Evolutionary conservation across 2,113 vertebrate species (phyloP).

Genomic region (Anhinga rufa): DNA sequence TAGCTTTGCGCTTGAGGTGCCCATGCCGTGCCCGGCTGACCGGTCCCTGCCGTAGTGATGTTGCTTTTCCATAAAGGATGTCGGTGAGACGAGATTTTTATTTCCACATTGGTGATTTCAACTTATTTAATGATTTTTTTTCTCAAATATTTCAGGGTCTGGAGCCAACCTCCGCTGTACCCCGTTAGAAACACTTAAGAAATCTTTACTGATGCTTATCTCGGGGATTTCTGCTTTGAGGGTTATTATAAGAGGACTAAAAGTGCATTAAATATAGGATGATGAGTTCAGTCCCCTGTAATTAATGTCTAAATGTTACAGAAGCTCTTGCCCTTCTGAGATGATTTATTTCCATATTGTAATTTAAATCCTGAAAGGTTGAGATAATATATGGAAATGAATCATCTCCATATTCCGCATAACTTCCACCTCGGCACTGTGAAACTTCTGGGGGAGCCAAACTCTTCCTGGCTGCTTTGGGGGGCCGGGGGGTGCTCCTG

Average conservation of each 20-base stretch:
- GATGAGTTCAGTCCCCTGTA: slow-evolving; percentile 45
- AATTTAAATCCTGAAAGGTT: slow-evolving; percentile 34
- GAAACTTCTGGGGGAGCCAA: not conserved
- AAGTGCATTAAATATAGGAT: not conserved
- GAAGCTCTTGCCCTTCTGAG: not conserved
- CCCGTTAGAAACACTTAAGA: not conserved
- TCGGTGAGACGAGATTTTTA: not conserved
- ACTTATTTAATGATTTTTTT: too few species aligned
- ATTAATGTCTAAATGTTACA: slow-evolving; percentile 14
- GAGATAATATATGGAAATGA: slow-evolving; percentile 41
- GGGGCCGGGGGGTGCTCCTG: not conserved
- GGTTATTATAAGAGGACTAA: not conserved
- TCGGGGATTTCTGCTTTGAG: not conserved
- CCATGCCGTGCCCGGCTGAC: fast-evolving
- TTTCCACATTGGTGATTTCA: not conserved
- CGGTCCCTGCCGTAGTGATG: fast-evolving
- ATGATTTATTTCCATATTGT: slow-evolving; percentile 29
- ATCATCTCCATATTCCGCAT: not conserved
- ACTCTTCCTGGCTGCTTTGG: not conserved
- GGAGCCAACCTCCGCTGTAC: not conserved
- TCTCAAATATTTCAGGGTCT: not conserved
- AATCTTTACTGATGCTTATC: not conserved
- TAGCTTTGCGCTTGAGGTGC: not conserved
- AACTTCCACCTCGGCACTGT: not conserved
- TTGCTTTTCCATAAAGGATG: not conserved